phyloP scores from a whole-genome alignment of 2,888 invertebrate species.

The Limnephilus marmoratus region DNA sequence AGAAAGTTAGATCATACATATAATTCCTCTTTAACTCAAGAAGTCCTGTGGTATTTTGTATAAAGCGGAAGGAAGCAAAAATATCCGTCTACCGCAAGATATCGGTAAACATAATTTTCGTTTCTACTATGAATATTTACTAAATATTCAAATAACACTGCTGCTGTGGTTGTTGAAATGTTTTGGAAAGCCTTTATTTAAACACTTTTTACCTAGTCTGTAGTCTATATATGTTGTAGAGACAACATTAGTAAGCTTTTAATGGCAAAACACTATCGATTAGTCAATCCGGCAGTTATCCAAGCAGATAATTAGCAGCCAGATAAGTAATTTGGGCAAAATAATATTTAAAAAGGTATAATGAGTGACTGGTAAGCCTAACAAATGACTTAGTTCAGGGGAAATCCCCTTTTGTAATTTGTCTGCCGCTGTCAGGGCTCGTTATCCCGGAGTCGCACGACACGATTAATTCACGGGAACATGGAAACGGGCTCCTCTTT shows the following conservation, averaged over 20 bases:
- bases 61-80: neutral
- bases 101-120: neutral
- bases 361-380: conserved; percentile 46
- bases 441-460: conserved; percentile 45
- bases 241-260: neutral
- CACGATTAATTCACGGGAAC: conserved; percentile 42
- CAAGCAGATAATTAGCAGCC: neutral
- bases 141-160: neutral
- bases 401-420: conserved; percentile 48
- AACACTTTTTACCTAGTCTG: neutral
- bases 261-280: neutral
- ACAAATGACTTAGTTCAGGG: conserved; percentile 42
- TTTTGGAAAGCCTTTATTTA: neutral
- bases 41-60: neutral
- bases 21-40: neutral
- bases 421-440: conserved; percentile 45
- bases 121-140: neutral
- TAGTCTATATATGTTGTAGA: neutral
- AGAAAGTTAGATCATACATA: neutral
- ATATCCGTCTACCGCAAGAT: neutral
- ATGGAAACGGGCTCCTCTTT: conserved; percentile 28
- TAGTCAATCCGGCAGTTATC: neutral
- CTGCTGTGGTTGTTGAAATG: no score
- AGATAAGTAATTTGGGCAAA: conserved; percentile 10
- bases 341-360: conserved; percentile 33